These are phyloP conservation scores for Seriola dumerili DNA, from an alignment of 2,113 vertebrate genomes.

Conservation along the genomic window DNA sequence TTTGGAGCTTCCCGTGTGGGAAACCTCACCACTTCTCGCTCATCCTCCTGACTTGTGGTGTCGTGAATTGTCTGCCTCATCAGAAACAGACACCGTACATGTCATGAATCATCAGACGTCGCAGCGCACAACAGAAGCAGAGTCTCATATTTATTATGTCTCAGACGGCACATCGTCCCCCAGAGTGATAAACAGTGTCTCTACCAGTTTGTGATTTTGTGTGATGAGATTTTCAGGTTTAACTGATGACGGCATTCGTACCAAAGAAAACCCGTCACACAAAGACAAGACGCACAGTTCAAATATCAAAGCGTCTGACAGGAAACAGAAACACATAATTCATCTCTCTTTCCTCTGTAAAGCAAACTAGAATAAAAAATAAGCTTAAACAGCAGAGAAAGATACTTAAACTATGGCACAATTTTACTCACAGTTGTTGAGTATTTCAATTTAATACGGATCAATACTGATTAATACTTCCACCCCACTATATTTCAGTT, in stretches of 20 bases:
- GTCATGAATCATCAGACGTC: constrained; percentile 50
- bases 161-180: not conserved
- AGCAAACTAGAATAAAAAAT: not conserved
- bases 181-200: constrained; percentile 15
- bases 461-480: not conserved
- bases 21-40: constrained; percentile 46
- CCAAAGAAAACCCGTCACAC: not conserved
- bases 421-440: not conserved
- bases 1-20: constrained; percentile 71
- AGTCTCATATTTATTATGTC: constrained; percentile 1
- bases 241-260: not conserved
- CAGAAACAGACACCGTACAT: constrained; percentile 56
- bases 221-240: constrained; percentile 14
- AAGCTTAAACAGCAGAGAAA: not conserved
- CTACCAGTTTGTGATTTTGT: not conserved
- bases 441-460: not conserved
- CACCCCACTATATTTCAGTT: not conserved
- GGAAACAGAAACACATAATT: too few relatives aligned
- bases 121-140: constrained; percentile 32
- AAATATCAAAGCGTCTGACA: not conserved
- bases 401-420: not conserved
- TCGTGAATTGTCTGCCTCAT: constrained; percentile 49
- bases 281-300: not conserved
- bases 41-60: constrained; percentile 41
- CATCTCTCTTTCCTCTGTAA: not conserved